Conservation (phyloP, 2,888 invertebrate species). For the Ennomos erosarius region DNA sequence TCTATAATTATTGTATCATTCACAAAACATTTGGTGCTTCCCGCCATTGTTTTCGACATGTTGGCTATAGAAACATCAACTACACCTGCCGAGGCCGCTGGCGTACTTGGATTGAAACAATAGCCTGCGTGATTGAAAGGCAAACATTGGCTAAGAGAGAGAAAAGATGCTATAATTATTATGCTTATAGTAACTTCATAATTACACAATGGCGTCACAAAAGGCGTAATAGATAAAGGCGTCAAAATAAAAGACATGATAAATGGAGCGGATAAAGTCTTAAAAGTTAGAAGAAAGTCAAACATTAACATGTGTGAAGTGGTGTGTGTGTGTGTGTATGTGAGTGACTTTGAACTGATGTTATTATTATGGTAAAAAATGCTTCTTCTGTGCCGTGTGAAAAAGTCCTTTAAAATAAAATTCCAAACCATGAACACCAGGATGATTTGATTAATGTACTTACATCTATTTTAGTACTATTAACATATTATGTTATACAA, state of each 20-base stretch:
- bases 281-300: too few species aligned
- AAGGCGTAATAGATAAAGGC: slow-evolving; percentile 3
- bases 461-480: too few species aligned
- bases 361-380: too few species aligned
- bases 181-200: slow-evolving; percentile 1
- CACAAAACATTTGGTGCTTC: slow-evolving; percentile 37
- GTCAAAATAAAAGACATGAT: slow-evolving; percentile 6
- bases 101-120: slow-evolving; percentile 40
- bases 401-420: too few species aligned
- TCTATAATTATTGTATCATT: slow-evolving; percentile 21
- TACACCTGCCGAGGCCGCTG: slow-evolving; percentile 26
- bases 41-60: slow-evolving; percentile 43
- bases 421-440: too few species aligned
- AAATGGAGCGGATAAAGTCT: too few species aligned
- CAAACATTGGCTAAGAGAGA: slow-evolving; percentile 25
- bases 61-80: slow-evolving; percentile 12
- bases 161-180: slow-evolving; percentile 23
- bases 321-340: too few species aligned
- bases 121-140: slow-evolving; percentile 22
- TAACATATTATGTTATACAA: too few species aligned
- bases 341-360: too few species aligned
- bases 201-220: slow-evolving; percentile 6
- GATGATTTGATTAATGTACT: too few species aligned
- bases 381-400: too few species aligned
- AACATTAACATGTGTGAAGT: too few species aligned